Evolutionary conservation across 2,888 invertebrate species (phyloP).

Genomic region (Drosophila nigritarsus): DNA sequence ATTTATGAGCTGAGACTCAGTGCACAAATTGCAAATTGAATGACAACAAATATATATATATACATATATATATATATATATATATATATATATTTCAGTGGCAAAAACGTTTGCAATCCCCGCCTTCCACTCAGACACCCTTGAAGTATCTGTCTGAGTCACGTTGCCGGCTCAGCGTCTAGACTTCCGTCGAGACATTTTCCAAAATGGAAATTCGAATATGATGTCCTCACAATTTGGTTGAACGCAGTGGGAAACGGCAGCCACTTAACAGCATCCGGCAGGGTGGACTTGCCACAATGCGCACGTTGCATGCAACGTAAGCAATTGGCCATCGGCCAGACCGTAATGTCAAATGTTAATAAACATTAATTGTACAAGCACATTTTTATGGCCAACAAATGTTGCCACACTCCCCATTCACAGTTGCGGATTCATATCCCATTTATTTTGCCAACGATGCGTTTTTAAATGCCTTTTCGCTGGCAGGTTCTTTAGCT

Average conservation of each 20-base stretch:
- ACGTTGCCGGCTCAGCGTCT: conserved; percentile 59
- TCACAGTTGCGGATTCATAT: conserved; percentile 15
- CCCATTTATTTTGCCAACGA: conserved; percentile 22
- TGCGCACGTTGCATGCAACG: conserved; percentile 41
- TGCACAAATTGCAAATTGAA: conserved; percentile 75
- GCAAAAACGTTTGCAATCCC: conserved; percentile 11
- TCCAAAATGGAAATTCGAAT: conserved; percentile 55
- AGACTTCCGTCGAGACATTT: conserved; percentile 75
- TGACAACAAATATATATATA: conserved; percentile 46
- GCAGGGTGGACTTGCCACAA: conserved; percentile 9
- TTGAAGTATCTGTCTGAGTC: conserved; percentile 41
- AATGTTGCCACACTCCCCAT: conserved; percentile 24
- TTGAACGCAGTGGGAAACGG: conserved; percentile 5
- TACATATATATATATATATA: background rate
- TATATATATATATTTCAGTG: conserved; percentile 14
- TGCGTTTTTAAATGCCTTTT: conserved; percentile 19
- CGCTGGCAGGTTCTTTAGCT: background rate
- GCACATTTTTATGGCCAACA: conserved; percentile 47
- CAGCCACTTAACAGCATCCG: conserved; percentile 75
- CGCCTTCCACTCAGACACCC: conserved; percentile 1
- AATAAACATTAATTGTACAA: conserved; percentile 79
- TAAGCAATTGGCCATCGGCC: conserved; percentile 54
- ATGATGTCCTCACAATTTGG: conserved; percentile 45
- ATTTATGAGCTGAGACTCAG: conserved; percentile 48
- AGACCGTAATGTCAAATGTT: conserved; percentile 55